Percentiles rank a stretch among this genome's conserved stretches.
Evolutionary conservation across 2,113 vertebrate species (phyloP).

Genomic region (Diphyllodes magnificus): DNA sequence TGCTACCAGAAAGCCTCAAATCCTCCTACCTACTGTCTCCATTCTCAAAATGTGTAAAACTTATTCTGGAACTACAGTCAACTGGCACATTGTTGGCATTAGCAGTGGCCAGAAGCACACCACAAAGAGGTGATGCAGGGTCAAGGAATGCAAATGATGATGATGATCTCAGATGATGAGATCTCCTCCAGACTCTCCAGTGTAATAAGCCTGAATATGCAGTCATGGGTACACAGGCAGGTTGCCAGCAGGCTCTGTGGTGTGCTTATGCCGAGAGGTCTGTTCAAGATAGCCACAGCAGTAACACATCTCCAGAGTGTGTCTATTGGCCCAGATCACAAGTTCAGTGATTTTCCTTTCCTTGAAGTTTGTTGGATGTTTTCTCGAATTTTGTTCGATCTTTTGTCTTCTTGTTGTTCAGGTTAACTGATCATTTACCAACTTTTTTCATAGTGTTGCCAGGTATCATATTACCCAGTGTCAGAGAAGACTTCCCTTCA

Average conservation of each 20-base stretch:
- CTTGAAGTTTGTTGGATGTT: not conserved
- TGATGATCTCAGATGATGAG: no score
- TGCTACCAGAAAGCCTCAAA: not conserved
- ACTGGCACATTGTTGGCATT: not conserved
- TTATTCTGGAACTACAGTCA: not conserved
- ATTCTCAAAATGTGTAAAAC: not conserved
- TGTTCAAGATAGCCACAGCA: not conserved
- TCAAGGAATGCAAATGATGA: not conserved
- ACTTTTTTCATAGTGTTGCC: not conserved
- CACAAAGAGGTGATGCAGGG: no score
- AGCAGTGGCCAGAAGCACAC: not conserved
- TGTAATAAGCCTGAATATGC: not conserved
- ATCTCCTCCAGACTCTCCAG: not conserved
- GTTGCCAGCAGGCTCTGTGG: not conserved
- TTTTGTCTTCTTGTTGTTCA: not conserved
- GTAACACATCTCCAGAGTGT: not conserved
- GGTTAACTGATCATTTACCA: not conserved
- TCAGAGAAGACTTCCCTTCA: not conserved
- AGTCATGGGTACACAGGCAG: fast-evolving
- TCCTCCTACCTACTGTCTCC: not conserved
- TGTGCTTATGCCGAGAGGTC: not conserved
- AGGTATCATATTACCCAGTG: not conserved
- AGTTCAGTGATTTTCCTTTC: not conserved
- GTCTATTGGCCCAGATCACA: not conserved
- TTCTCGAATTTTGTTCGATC: not conserved